Evolutionary conservation across 2,888 invertebrate species (phyloP).

Genomic region (Drosophila basisetae): DNA sequence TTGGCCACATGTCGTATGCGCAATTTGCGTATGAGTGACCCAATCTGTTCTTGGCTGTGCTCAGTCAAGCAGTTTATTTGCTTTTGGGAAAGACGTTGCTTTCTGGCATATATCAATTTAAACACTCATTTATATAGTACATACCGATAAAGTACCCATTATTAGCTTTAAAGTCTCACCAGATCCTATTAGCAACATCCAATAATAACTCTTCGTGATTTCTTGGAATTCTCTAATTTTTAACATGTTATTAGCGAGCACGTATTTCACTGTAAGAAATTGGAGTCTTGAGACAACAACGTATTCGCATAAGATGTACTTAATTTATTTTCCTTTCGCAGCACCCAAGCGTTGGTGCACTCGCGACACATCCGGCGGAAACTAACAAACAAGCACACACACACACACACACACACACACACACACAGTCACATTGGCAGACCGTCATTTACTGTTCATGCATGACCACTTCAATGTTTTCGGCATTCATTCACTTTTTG

Average conservation of each 20-base stretch:
- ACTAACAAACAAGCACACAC: conserved; percentile 22
- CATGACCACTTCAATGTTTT: conserved; percentile 68
- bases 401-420: not conserved
- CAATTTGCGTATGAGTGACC: not conserved
- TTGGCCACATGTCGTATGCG: conserved; percentile 7
- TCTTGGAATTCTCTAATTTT: conserved; percentile 10
- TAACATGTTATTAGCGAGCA: conserved; percentile 3
- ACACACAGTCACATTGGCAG: conserved; percentile 12
- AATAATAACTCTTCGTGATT: not conserved
- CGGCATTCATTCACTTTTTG: conserved; percentile 55
- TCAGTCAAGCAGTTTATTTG: not conserved
- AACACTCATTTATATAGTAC: not conserved
- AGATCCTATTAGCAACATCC: not conserved
- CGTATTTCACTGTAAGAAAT: conserved; percentile 1
- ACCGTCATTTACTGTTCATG: conserved; percentile 63
- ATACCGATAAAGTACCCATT: not conserved
- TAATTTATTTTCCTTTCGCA: conserved; percentile 63
- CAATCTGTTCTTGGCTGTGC: not conserved
- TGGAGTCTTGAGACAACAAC: conserved; percentile 47
- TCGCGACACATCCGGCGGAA: conserved; percentile 66
- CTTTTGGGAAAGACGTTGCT: not conserved
- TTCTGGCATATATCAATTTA: not conserved
- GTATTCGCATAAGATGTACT: conserved; percentile 56
- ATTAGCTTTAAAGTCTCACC: not conserved
- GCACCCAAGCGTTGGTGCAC: conserved; percentile 48